Evolutionary conservation across 2,797 vertebrate genomes (phyloP), one percentile per base, ranked within the genome.

Genomic region (Sebastes trivittatus): DNA sequence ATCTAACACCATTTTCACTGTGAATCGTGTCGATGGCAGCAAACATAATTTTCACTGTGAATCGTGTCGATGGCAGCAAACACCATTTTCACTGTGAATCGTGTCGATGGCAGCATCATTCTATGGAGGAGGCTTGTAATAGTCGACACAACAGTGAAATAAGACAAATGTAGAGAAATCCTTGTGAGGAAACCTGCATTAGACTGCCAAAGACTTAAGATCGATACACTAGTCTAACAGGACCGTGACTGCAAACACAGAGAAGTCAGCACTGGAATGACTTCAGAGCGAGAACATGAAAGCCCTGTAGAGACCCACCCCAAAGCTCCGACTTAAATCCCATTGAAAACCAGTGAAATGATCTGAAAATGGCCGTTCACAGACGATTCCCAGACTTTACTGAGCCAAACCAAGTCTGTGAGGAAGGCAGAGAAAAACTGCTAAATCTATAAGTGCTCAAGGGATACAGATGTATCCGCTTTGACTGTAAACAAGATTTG

Each of bases 231-330:
- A 13, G 46, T 67, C 16, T 16, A 34, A 76, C n/a, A 54, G 11
- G 16, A 71, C 61, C 16, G 20, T 83, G 61, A 75, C 64, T 5
- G 7, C 20, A n/a, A 64, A 72, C 27, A 58, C 10, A 38, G 18
- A 55, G 29, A 83, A 32, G n/a, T 49, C 10, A 27, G 55, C 52
- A 42, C 34, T 86, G 83, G 83, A 86, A 72, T 67, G 32, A 36
- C 68, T 82, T 85, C 69, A 82, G 66, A 90, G 78, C 11, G 27
- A 30, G 10, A 52, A 29, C 34, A 36, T 42, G 9, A 76, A 86
- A 83, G n/a, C 68, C 11, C 52, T 13, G 11, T 63, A 72, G 59
- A 72, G 23, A 46, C 49, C 11, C 5, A 20, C 2, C 36, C 36
- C 58, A 49, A 80, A 71, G 27, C 55, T 70, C 54, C 1, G 2